These are phyloP conservation scores for Antigone vipio DNA, from an alignment of 2,113 vertebrate species.

Conservation along the genomic window DNA sequence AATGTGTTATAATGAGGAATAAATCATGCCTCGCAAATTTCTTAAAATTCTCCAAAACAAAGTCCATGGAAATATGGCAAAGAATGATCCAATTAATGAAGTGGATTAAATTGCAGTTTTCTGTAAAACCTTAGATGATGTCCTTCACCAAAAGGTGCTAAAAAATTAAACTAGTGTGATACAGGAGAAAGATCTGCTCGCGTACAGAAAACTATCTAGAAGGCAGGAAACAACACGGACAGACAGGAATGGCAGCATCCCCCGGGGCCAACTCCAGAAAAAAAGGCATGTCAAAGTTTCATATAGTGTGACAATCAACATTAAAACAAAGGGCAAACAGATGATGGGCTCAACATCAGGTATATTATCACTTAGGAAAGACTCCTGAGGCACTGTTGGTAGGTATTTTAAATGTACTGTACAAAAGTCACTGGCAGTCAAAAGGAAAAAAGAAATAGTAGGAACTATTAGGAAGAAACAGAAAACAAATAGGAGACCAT, in stretches of 20 bases:
- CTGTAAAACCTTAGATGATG: neutral
- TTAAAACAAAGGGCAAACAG: neutral
- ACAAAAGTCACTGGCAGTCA: neutral
- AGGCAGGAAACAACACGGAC: neutral
- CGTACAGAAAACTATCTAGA: neutral
- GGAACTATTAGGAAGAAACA: neutral
- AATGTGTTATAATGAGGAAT: neutral
- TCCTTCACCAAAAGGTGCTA: neutral
- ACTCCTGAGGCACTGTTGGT: neutral
- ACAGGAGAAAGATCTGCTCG: neutral
- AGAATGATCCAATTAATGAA: neutral
- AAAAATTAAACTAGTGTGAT: neutral
- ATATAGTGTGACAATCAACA: neutral
- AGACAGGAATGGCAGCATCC: neutral
- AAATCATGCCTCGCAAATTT: neutral
- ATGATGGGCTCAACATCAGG: neutral
- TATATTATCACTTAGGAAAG: neutral
- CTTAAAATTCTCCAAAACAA: neutral
- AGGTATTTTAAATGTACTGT: neutral
- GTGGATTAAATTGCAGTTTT: neutral
- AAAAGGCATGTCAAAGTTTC: neutral
- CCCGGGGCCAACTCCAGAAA: neutral
- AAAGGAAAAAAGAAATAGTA: neutral
- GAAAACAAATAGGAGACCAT: neutral
- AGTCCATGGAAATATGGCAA: neutral